Evolutionary conservation across 2,888 invertebrate species (phyloP).

Genomic region (Lymantria dispar): DNA sequence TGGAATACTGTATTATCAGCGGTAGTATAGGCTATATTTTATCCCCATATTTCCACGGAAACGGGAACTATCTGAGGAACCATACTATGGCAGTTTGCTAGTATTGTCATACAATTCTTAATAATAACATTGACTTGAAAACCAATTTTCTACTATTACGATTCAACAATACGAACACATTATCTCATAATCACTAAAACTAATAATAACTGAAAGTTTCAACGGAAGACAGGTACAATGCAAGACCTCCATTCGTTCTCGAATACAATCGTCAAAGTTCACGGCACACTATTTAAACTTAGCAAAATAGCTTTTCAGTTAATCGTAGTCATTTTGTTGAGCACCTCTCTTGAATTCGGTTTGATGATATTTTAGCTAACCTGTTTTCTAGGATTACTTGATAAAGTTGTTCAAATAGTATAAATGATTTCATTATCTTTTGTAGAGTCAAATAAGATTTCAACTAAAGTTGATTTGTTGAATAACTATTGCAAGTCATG

Average conservation of each 20-base stretch:
- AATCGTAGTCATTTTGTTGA: constrained; percentile 70
- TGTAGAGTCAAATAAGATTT: not conserved
- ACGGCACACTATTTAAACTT: constrained; percentile 66
- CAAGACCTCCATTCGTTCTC: constrained; percentile 53
- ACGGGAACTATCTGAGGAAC: no score
- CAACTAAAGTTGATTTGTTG: no score
- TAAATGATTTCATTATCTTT: constrained; percentile 3
- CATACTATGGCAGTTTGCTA: no score
- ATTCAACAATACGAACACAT: constrained; percentile 17
- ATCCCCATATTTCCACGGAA: no score
- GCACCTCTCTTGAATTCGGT: constrained; percentile 54
- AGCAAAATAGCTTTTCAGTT: constrained; percentile 69
- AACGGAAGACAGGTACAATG: constrained; percentile 53
- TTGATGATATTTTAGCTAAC: constrained; percentile 61
- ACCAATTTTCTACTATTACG: not conserved
- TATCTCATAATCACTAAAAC: constrained; percentile 30
- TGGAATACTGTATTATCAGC: no score
- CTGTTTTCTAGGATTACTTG: constrained; percentile 9
- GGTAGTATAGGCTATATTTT: no score
- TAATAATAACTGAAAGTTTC: constrained; percentile 49
- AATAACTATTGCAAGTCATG: no score
- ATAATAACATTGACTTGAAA: no score
- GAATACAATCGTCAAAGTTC: constrained; percentile 66
- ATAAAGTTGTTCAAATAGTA: constrained; percentile 10
- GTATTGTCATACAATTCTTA: no score